phyloP scores from a whole-genome alignment of 2,888 invertebrate species.

The Mythimna loreyi region DNA sequence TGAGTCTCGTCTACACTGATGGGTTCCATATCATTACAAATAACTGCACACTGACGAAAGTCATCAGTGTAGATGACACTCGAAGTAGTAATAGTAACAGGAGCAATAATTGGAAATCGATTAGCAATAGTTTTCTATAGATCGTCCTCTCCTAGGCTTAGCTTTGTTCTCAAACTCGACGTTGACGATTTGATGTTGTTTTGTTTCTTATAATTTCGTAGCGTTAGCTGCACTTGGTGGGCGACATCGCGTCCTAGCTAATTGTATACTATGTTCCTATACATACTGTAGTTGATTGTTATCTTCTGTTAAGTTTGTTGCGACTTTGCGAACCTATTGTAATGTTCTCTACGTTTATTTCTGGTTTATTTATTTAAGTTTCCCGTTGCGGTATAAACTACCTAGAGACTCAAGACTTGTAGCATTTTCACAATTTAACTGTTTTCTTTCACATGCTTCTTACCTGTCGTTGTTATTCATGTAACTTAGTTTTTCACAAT shows the following conservation, averaged over 20 bases:
- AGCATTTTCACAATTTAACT: neutral
- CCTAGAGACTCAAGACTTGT: neutral
- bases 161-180: neutral
- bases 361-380: neutral
- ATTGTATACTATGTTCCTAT: conserved; percentile 32
- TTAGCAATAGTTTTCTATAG: neutral
- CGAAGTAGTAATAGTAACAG: neutral
- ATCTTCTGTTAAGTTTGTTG: conserved; percentile 44
- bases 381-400: conserved; percentile 3
- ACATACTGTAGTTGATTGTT: conserved; percentile 19
- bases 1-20: conserved; percentile 4
- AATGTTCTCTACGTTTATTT: neutral
- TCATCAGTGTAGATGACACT: conserved; percentile 1
- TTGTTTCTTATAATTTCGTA: neutral
- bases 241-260: conserved; percentile 14
- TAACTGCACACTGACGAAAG: too few relatives aligned
- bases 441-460: neutral
- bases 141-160: neutral
- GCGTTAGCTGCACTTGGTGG: neutral
- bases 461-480: neutral
- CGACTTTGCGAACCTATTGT: conserved; percentile 13
- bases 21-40: neutral
- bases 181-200: conserved; percentile 9
- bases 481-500: neutral
- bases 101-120: conserved; percentile 14